Evolutionary conservation across 2,888 invertebrate species (phyloP).

Genomic region (Polydrusus pterygomalis): DNA sequence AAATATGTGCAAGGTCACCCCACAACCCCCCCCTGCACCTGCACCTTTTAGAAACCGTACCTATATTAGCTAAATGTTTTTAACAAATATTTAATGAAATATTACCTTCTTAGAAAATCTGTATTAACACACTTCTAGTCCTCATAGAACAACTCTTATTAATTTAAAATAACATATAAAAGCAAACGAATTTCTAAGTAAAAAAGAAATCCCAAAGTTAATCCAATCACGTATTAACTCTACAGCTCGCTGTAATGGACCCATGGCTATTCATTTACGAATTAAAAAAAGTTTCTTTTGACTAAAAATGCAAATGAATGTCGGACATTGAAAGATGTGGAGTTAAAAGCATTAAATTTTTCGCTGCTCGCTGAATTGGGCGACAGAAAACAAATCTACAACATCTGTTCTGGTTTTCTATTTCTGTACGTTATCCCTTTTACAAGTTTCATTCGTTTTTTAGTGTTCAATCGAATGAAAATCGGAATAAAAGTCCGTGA

Average conservation of each 20-base stretch:
- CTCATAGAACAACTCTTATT: background rate
- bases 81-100: no score
- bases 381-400: constrained; percentile 40
- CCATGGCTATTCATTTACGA: background rate
- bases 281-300: constrained; percentile 17
- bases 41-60: no score
- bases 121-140: background rate
- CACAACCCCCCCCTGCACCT: no score
- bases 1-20: no score
- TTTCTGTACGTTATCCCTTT: constrained; percentile 64
- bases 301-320: constrained; percentile 23
- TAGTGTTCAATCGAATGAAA: constrained; percentile 69
- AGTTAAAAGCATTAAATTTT: constrained; percentile 36
- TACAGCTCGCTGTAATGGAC: constrained; percentile 2
- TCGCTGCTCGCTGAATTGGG: constrained; percentile 33
- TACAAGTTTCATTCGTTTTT: constrained; percentile 67
- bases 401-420: constrained; percentile 58
- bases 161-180: background rate
- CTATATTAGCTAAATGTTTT: no score
- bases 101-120: background rate
- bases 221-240: background rate
- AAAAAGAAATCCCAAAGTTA: constrained; percentile 5
- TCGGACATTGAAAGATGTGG: constrained; percentile 23
- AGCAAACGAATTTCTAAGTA: background rate
- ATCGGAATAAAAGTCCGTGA: constrained; percentile 68